Evolutionary conservation across 2,113 vertebrate genomes (phyloP).

Genomic region (Limanda limanda): DNA sequence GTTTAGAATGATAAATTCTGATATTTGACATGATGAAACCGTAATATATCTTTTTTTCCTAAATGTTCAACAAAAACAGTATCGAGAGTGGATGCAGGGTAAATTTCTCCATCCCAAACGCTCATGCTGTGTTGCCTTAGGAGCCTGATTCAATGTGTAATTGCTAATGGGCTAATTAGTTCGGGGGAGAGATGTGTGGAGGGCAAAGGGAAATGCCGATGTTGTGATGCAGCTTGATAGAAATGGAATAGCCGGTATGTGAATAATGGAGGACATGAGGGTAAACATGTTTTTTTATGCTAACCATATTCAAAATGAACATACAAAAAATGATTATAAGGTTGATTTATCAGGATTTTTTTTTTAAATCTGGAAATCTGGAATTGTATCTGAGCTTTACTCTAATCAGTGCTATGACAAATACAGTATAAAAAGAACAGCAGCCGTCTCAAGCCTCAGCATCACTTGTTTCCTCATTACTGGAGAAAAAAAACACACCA

Average conservation of each 20-base stretch:
- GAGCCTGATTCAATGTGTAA: slow-evolving; percentile 60
- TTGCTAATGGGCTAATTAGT: slow-evolving; percentile 61
- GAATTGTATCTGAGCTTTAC: not conserved
- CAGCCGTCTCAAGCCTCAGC: not conserved
- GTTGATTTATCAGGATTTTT: not conserved
- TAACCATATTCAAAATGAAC: not conserved
- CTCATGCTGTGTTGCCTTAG: slow-evolving; percentile 65
- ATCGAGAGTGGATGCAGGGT: slow-evolving; percentile 9
- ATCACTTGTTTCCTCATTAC: not conserved
- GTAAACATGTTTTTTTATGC: not conserved
- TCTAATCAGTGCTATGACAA: not conserved
- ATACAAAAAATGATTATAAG: not conserved
- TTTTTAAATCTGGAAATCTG: too few relatives aligned
- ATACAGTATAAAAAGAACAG: not conserved
- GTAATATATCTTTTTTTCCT: not conserved
- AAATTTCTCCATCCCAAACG: slow-evolving; percentile 35
- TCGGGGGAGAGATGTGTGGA: slow-evolving; percentile 32
- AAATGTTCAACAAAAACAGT: not conserved
- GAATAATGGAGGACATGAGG: not conserved
- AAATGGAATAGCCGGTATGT: not conserved
- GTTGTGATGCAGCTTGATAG: slow-evolving; percentile 17
- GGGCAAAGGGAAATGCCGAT: slow-evolving; percentile 21
- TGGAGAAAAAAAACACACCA: not conserved
- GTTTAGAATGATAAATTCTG: too few relatives aligned
- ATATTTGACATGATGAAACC: too few relatives aligned